phyloP scores from a whole-genome alignment of 2,888 invertebrate genomes.

The Pteria penguin region DNA sequence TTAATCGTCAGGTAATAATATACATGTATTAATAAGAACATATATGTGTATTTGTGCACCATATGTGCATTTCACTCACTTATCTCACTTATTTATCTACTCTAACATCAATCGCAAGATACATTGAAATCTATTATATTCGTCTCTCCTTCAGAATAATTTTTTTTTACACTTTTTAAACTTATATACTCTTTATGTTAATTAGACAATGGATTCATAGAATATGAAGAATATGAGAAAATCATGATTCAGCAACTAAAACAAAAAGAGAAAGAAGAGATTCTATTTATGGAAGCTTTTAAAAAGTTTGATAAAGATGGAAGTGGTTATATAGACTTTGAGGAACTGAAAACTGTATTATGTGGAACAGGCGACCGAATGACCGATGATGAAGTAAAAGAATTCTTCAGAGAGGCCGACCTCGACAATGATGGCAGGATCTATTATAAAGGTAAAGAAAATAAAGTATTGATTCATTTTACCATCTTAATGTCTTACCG shows the following conservation, averaged over 20 bases:
- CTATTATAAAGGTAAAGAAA: conserved; percentile 14
- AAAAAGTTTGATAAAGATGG: conserved; percentile 6
- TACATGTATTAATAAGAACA: no score
- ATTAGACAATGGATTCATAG: neutral
- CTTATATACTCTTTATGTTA: no score
- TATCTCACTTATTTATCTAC: no score
- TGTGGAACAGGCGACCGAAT: neutral
- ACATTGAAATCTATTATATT: no score
- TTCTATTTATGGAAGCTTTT: neutral
- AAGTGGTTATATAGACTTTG: neutral
- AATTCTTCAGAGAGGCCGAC: conserved; percentile 21
- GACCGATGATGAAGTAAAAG: conserved; percentile 14
- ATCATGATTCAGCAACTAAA: conserved; percentile 1
- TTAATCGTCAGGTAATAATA: no score
- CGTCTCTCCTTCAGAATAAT: no score
- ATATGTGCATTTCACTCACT: no score
- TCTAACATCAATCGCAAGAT: no score
- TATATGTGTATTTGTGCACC: no score
- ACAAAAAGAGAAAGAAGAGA: neutral
- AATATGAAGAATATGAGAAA: neutral
- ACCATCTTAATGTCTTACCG: no score
- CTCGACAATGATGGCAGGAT: conserved; percentile 13
- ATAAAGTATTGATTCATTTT: no score
- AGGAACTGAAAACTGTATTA: neutral
- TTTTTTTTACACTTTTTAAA: no score